phyloP scores from a whole-genome alignment of 2,888 invertebrate genomes.

The Lycaena phlaeas region DNA sequence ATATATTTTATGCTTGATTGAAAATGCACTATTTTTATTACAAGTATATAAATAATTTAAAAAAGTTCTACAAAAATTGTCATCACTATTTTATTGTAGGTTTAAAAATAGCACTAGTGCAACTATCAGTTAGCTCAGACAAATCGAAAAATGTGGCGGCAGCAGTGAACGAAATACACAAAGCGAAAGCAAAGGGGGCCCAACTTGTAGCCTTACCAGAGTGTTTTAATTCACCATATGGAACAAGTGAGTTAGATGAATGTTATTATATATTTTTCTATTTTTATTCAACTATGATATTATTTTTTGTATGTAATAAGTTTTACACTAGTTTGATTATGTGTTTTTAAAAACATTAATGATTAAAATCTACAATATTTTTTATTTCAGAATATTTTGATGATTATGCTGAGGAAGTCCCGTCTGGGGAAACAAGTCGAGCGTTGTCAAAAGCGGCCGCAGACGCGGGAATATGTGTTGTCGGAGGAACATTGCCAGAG shows the following conservation, averaged over 20 bases:
- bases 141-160: slow-evolving; percentile 83
- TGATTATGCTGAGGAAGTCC: slow-evolving; percentile 89
- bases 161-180: slow-evolving; percentile 79
- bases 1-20: too few relatives aligned
- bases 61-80: too few relatives aligned
- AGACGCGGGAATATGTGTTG: slow-evolving; percentile 82
- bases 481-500: slow-evolving; percentile 95
- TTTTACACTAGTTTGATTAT: too few relatives aligned
- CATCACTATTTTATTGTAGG: slow-evolving; percentile 64
- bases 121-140: slow-evolving; percentile 82
- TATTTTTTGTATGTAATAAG: too few relatives aligned
- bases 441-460: slow-evolving; percentile 83
- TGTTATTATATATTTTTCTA: too few relatives aligned
- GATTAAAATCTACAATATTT: neutral
- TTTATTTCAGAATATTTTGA: slow-evolving; percentile 77
- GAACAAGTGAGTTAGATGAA: slow-evolving; percentile 81
- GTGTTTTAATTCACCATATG: slow-evolving; percentile 96
- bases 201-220: slow-evolving; percentile 81
- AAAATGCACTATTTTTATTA: too few relatives aligned
- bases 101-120: slow-evolving; percentile 85
- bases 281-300: too few relatives aligned
- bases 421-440: slow-evolving; percentile 81
- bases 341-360: neutral
- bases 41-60: too few relatives aligned
- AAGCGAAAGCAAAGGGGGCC: slow-evolving; percentile 78